These are phyloP conservation scores for Erpetoichthys calabaricus DNA, from an alignment of 2,797 vertebrate species.

Conservation along the genomic window DNA sequence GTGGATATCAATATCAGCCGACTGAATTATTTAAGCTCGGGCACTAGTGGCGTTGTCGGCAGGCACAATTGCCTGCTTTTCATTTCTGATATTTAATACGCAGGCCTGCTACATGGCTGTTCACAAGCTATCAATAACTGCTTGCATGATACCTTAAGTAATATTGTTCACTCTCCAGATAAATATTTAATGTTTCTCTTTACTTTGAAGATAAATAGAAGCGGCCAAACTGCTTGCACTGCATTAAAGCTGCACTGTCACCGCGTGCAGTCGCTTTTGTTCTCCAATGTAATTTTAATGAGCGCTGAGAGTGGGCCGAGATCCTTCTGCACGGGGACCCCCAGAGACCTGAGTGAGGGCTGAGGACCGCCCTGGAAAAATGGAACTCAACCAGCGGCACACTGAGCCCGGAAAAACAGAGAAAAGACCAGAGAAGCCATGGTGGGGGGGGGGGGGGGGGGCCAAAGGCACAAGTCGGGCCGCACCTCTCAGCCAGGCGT, in stretches of 20 bases:
- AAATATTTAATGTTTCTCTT: constrained; percentile 33
- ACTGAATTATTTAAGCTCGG: no score
- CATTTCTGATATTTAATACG: no score
- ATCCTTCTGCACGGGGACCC: constrained; percentile 1
- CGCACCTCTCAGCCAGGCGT: no score
- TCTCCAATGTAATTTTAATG: constrained; percentile 23
- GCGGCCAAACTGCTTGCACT: constrained; percentile 17
- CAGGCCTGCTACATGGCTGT: neutral
- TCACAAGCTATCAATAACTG: constrained; percentile 9
- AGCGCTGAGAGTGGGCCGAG: constrained; percentile 21
- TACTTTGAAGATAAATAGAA: constrained; percentile 26
- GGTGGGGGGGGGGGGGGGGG: rapidly evolving
- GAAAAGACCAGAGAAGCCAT: no score
- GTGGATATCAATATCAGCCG: no score
- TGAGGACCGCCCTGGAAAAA: neutral
- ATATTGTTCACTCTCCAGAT: constrained; percentile 15
- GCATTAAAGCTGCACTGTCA: constrained; percentile 17
- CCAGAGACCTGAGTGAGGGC: neutral
- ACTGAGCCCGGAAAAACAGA: no score
- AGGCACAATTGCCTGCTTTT: no score
- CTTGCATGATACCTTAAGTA: constrained; percentile 15
- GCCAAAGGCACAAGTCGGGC: no score
- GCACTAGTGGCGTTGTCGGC: no score
- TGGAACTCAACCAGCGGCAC: no score
- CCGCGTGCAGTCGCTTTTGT: constrained; percentile 19